Conservation (phyloP, 2,797 vertebrate species). For the Eurystomus glaucurus region DNA sequence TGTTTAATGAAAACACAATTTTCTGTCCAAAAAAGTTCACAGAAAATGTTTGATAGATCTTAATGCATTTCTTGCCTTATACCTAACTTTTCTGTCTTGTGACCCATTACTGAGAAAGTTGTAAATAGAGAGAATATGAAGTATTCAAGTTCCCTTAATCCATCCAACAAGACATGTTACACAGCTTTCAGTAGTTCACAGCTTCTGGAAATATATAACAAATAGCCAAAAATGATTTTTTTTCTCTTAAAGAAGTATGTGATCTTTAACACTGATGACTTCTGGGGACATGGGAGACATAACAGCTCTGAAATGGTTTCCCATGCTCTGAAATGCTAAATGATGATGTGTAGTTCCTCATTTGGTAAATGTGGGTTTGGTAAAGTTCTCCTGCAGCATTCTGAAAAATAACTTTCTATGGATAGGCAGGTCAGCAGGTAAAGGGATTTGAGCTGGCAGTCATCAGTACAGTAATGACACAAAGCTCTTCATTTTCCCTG, state of each 20-base stretch:
- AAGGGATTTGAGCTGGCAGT: background rate
- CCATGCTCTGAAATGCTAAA: background rate
- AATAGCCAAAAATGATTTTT: background rate
- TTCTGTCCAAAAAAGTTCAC: background rate
- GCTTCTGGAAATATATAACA: background rate
- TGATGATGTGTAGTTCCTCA: background rate
- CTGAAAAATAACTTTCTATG: background rate
- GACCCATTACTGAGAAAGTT: background rate
- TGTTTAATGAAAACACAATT: background rate
- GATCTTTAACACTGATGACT: background rate
- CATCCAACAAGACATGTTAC: fast-evolving
- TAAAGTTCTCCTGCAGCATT: background rate
- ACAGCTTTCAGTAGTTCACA: background rate
- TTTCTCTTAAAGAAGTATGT: background rate
- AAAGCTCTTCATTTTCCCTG: background rate
- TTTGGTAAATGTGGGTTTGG: background rate
- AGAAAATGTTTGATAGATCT: background rate
- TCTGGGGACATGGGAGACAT: background rate
- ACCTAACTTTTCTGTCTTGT: background rate
- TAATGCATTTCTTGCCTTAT: background rate
- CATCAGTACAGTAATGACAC: background rate
- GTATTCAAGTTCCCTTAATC: background rate
- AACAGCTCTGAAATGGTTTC: background rate
- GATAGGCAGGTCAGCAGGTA: background rate
- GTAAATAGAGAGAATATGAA: background rate